Evolutionary conservation across 2,888 invertebrate species (phyloP).

Genomic region (Syrphus vitripennis): DNA sequence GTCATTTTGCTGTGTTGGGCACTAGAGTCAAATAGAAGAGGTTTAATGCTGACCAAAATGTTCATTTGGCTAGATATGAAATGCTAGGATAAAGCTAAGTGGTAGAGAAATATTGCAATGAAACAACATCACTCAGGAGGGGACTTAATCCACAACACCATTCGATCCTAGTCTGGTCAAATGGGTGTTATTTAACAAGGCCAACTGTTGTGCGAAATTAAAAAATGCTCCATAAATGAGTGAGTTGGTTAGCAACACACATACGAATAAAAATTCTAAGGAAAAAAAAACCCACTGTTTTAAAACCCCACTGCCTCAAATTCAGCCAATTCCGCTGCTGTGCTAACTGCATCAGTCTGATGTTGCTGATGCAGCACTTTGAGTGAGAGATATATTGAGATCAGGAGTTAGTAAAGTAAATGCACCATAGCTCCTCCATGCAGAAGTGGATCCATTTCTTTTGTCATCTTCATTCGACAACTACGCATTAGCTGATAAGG

Average conservation of each 20-base stretch:
- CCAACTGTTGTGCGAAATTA: no score
- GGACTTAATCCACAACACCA: not conserved
- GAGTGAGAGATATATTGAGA: not conserved
- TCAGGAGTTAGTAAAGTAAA: slow-evolving; percentile 12
- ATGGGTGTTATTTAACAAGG: no score
- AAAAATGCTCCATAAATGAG: no score
- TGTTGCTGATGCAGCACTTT: slow-evolving; percentile 39
- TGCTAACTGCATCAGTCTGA: not conserved
- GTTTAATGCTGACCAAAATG: slow-evolving; percentile 34
- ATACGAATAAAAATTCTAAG: no score
- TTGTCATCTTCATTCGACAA: slow-evolving; percentile 10
- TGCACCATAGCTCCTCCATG: slow-evolving; percentile 38
- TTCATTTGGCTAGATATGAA: slow-evolving; percentile 20
- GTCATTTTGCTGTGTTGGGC: slow-evolving; percentile 42
- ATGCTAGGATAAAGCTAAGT: slow-evolving; percentile 40
- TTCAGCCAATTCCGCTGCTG: not conserved
- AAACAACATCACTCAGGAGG: slow-evolving; percentile 34
- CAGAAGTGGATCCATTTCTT: slow-evolving; percentile 22
- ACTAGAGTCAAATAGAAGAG: slow-evolving; percentile 51
- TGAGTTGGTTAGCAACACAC: no score
- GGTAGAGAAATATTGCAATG: slow-evolving; percentile 28
- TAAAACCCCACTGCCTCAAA: not conserved
- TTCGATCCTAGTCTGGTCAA: not conserved
- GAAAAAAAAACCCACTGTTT: no score
- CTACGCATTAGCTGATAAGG: slow-evolving; percentile 58